A percentile compares a stretch with the other conserved stretches of the same genome.
phyloP scores from a whole-genome alignment of 1,140 invertebrate species.

The Sitodiplosis mosellana region DNA sequence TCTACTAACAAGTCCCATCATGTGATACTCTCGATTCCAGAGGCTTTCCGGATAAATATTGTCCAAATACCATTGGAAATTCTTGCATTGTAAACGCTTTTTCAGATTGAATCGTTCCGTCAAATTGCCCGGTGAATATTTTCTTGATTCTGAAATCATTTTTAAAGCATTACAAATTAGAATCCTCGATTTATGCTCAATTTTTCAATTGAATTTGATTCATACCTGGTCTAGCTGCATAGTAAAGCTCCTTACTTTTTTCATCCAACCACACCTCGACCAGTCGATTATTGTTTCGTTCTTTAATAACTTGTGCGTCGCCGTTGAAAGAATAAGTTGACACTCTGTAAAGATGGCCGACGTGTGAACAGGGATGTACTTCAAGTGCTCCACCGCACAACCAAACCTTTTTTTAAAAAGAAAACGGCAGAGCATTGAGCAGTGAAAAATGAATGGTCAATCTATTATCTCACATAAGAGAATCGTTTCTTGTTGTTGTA shows the following conservation, averaged over 20 bases:
- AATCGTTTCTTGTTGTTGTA: slow-evolving; percentile 37
- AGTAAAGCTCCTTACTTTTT: slow-evolving; percentile 81
- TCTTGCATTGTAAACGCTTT: slow-evolving; percentile 63
- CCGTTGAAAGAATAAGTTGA: slow-evolving; percentile 83
- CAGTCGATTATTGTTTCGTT: slow-evolving; percentile 77
- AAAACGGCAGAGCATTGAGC: too few species aligned
- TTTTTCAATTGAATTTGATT: too few species aligned
- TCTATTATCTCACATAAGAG: background rate
- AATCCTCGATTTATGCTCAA: too few species aligned
- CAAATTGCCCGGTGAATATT: slow-evolving; percentile 64
- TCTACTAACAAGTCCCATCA: slow-evolving; percentile 74
- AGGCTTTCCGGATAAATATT: slow-evolving; percentile 92
- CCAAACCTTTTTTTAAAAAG: too few species aligned
- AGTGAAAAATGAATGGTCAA: background rate
- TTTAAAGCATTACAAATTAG: slow-evolving; percentile 19
- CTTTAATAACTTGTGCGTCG: slow-evolving; percentile 61
- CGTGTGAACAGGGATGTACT: slow-evolving; percentile 89
- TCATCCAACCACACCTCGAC: slow-evolving; percentile 90
- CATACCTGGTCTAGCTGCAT: slow-evolving; percentile 25
- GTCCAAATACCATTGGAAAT: slow-evolving; percentile 89
- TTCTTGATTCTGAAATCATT: slow-evolving; percentile 68
- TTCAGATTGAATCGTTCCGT: slow-evolving; percentile 51
- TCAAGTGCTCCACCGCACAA: slow-evolving; percentile 91
- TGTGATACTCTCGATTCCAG: slow-evolving; percentile 92
- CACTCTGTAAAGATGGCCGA: slow-evolving; percentile 91